Conservation (phyloP, 1,140 invertebrate species). For the Leucophenga varia region DNA sequence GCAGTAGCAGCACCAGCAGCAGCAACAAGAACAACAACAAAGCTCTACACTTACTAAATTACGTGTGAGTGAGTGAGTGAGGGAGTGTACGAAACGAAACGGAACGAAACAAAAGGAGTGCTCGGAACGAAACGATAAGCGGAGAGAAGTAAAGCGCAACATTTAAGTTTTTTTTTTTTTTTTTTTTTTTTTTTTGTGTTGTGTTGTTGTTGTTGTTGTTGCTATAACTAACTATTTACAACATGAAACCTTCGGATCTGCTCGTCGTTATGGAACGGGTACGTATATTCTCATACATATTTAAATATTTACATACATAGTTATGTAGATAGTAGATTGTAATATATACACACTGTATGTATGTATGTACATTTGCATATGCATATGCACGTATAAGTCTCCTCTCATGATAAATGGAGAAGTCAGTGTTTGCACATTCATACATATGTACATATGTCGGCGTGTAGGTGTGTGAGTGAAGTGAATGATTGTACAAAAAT, state of each 20-base stretch:
- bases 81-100: too few relatives aligned
- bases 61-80: too few relatives aligned
- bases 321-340: neutral
- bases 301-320: conserved; percentile 3
- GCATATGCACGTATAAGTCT: too few relatives aligned
- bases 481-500: too few relatives aligned
- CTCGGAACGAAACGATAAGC: too few relatives aligned
- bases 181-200: conserved; percentile 2
- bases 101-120: conserved; percentile 3
- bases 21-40: conserved; percentile 10
- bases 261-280: conserved; percentile 52
- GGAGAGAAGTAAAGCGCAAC: too few relatives aligned
- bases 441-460: too few relatives aligned
- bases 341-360: neutral
- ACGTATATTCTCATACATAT: conserved; percentile 10
- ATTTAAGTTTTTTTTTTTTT: conserved; percentile 1
- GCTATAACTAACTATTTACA: conserved; percentile 6
- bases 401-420: too few relatives aligned
- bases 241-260: conserved; percentile 52
- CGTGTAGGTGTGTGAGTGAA: too few relatives aligned
- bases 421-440: conserved; percentile 11
- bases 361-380: neutral
- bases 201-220: too few relatives aligned
- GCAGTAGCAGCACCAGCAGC: conserved; percentile 9
- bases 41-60: too few relatives aligned